Conservation (phyloP, 2,113 vertebrate genomes). For the Xyliphius kryptos region DNA sequence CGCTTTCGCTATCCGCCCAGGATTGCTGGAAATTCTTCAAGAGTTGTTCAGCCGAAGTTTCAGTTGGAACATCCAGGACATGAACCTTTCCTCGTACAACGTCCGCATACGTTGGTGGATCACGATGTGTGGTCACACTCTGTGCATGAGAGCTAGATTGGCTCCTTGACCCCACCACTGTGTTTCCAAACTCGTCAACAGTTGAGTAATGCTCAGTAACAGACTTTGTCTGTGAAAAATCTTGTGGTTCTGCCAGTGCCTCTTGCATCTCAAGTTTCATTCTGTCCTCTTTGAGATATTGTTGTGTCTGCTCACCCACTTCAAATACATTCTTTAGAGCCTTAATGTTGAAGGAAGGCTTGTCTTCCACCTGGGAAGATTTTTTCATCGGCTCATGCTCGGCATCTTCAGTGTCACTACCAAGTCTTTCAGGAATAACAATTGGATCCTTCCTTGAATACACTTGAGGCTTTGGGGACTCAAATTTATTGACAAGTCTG, state of each 20-base stretch:
- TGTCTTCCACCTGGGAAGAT: conserved; percentile 54
- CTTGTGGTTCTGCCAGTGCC: conserved; percentile 44
- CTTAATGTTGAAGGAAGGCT: conserved; percentile 64
- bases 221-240: conserved; percentile 53
- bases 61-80: conserved; percentile 57
- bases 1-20: conserved; percentile 76
- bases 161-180: conserved; percentile 46
- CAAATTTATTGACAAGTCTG: conserved; percentile 63
- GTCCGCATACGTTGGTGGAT: conserved; percentile 84
- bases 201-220: conserved; percentile 61
- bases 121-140: conserved; percentile 57
- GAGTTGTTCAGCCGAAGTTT: conserved; percentile 67
- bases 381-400: conserved; percentile 51
- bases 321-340: conserved; percentile 70
- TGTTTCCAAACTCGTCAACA: conserved; percentile 64
- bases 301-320: conserved; percentile 65
- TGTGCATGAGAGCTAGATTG: conserved; percentile 51
- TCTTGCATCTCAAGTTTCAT: conserved; percentile 53
- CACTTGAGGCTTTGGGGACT: conserved; percentile 59
- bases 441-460: conserved; percentile 65
- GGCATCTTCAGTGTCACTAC: conserved; percentile 58
- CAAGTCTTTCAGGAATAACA: conserved; percentile 59
- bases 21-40: conserved; percentile 77
- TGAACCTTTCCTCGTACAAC: conserved; percentile 73
- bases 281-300: conserved; percentile 61